Evolutionary conservation across 2,888 invertebrate genomes (phyloP).

Genomic region (Blera fallax): DNA sequence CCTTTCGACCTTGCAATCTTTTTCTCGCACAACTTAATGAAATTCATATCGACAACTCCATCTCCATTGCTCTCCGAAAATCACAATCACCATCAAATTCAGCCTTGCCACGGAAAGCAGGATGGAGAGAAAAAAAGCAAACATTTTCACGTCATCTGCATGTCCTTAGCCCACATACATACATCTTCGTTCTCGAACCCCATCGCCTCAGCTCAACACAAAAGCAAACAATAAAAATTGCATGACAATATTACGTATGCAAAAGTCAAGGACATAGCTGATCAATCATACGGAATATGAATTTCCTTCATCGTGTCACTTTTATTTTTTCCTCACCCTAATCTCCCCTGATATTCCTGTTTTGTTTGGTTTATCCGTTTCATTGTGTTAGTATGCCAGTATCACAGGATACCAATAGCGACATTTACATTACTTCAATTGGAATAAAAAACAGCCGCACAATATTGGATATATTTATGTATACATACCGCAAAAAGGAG

Average conservation of each 20-base stretch:
- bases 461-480: neutral
- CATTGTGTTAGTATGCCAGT: neutral
- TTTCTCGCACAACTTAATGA: slow-evolving; percentile 14
- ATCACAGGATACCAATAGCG: slow-evolving; percentile 49
- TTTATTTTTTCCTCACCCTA: neutral
- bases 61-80: neutral
- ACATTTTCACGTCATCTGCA: slow-evolving; percentile 53
- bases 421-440: slow-evolving; percentile 62
- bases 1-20: slow-evolving; percentile 32
- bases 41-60: slow-evolving; percentile 31
- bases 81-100: slow-evolving; percentile 3
- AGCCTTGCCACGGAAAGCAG: slow-evolving; percentile 2
- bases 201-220: neutral
- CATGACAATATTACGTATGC: slow-evolving; percentile 68
- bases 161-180: slow-evolving; percentile 59
- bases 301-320: slow-evolving; percentile 60
- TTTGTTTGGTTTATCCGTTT: slow-evolving; percentile 10
- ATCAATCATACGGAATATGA: slow-evolving; percentile 71
- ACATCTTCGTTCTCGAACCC: neutral
- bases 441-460: slow-evolving; percentile 15
- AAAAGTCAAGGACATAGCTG: slow-evolving; percentile 68
- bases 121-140: slow-evolving; percentile 5
- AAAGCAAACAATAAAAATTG: slow-evolving; percentile 66
- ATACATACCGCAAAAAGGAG: slow-evolving; percentile 19
- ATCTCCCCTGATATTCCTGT: neutral